Percentiles rank a stretch among this genome's conserved stretches.
Conservation (phyloP, 2,113 vertebrate species). For the Melanotaenia duboulayi region DNA sequence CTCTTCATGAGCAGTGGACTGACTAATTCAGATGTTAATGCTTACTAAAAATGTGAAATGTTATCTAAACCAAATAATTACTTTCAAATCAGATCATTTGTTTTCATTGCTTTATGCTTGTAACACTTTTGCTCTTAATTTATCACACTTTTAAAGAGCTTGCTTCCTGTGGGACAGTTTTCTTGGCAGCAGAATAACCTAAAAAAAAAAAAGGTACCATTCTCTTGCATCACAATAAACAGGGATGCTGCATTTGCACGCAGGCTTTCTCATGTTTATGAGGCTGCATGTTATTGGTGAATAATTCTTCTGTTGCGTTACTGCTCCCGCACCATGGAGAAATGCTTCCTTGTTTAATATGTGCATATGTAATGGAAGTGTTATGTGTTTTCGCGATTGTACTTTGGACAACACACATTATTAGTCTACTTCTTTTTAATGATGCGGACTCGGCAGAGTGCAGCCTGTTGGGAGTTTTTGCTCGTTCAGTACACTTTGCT, state of each 20-base stretch:
- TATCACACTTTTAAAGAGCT: constrained; percentile 48
- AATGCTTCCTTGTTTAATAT: constrained; percentile 73
- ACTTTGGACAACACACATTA: constrained; percentile 56
- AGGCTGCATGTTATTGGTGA: constrained; percentile 52
- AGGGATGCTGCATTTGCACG: constrained; percentile 74
- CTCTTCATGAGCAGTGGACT: constrained; percentile 41
- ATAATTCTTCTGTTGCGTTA: constrained; percentile 52
- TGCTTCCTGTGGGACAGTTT: constrained; percentile 53
- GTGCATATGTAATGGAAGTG: constrained; percentile 66
- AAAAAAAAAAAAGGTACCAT: constrained; percentile 25
- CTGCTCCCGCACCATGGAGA: constrained; percentile 48
- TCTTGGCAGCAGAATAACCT: constrained; percentile 42
- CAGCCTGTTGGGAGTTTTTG: constrained; percentile 63
- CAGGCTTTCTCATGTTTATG: constrained; percentile 73
- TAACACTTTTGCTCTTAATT: neutral
- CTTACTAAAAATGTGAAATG: constrained; percentile 38
- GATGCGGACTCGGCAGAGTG: constrained; percentile 65
- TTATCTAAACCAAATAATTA: constrained; percentile 39
- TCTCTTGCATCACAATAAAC: constrained; percentile 61
- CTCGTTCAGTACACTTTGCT: constrained; percentile 46
- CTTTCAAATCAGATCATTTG: neutral
- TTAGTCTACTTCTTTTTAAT: constrained; percentile 65
- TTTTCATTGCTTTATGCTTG: constrained; percentile 8
- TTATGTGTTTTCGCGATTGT: constrained; percentile 54
- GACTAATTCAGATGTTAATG: constrained; percentile 63